phyloP scores from a whole-genome alignment of 2,797 vertebrate genomes.

The Coracias cyanogaster region DNA sequence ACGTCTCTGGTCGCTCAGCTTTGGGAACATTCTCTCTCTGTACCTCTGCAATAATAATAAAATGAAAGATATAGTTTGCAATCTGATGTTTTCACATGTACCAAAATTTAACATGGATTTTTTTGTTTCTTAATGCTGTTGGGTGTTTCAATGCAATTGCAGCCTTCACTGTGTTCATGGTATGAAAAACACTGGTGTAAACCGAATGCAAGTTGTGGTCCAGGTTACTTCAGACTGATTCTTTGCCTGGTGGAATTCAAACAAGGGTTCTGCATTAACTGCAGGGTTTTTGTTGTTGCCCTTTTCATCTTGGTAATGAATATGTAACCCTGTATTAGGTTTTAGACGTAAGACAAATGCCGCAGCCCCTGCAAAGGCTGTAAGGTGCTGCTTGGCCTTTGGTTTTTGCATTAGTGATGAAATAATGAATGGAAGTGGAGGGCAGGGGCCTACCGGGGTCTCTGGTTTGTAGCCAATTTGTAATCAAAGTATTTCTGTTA shows the following conservation, averaged over 20 bases:
- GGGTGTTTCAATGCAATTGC: rapidly evolving
- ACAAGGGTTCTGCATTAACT: neutral
- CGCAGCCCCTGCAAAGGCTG: neutral
- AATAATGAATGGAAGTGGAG: neutral
- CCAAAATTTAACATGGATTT: neutral
- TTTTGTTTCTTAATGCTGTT: neutral
- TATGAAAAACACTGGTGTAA: neutral
- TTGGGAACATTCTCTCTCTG: neutral
- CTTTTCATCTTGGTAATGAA: neutral
- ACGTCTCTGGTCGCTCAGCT: neutral
- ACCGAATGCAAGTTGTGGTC: neutral
- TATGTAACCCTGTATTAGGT: too few species aligned
- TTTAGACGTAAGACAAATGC: neutral
- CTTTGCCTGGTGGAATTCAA: neutral
- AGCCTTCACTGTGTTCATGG: rapidly evolving
- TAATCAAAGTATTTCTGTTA: neutral
- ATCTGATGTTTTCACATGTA: neutral
- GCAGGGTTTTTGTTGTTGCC: neutral
- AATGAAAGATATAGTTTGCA: neutral
- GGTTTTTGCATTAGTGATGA: neutral
- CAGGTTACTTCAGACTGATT: neutral
- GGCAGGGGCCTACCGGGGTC: neutral
- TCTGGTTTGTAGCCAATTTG: neutral
- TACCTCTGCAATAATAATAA: neutral
- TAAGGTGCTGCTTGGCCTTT: neutral